Evolutionary conservation across 2,797 vertebrate species (phyloP), one percentile per base, ranked within the genome.

Genomic region (Trichosurus vulpecula): DNA sequence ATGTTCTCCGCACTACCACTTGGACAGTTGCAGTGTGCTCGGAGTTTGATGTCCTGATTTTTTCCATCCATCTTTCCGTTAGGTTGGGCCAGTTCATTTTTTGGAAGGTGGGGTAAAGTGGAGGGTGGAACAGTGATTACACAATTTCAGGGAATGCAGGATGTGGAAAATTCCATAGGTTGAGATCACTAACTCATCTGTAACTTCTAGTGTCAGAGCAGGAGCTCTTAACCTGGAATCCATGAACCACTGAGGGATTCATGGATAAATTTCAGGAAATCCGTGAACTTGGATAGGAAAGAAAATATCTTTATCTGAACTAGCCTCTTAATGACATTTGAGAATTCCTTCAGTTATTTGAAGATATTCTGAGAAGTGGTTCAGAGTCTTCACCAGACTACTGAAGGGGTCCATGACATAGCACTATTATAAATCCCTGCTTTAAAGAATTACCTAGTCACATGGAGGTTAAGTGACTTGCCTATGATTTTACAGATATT

Each of bases 71-170:
- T 54, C 58, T 51, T 56, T 91, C 41, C 1, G 9, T 47, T 90
- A 27, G n/a, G 9, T 74, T 10, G 2, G 41, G 19, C 8, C 16
- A 74, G 16, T 90, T 92, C 22, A 31, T 92, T 91, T 30, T 57
- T 56, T 90, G 51, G 30, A 1, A 25, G 90, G 16, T 81, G 35
- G 87, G 1, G 4, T 54, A 95, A 92, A 87, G 4, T 31, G 47
- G 96, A 95, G 93, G 91, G 92, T 52, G 92, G 57, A 58, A 87
- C 22, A 87, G 22, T 87, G 41, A 47, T 27, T 87, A 27, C 22
- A 51, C 9, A 51, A 51, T 87, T 41, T 87, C 25, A 47, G 9
- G 16, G 66, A 47, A 29, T 51, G 9, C 0, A 27, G 41, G 74
- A 9, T 87, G 3, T 51, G 41, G 31, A 87, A 87, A 87, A 87